phyloP scores from a whole-genome alignment of 2,797 vertebrate species.

The Coluber constrictor region DNA sequence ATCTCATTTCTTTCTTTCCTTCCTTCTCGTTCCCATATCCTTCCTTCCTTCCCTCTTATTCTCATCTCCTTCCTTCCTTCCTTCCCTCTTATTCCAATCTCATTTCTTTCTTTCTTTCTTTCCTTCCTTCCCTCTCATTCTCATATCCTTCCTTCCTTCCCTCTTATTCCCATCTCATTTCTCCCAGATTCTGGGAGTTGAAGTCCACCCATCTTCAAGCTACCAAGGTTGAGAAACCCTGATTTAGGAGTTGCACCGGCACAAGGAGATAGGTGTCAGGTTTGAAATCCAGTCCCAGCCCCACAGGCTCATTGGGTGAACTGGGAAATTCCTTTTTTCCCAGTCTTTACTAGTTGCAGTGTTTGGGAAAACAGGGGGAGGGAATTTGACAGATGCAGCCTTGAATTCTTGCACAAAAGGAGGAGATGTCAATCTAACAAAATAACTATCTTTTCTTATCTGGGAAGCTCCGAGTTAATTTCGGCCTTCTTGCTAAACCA shows the following conservation, averaged over 20 bases:
- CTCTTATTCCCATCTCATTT: too few species aligned
- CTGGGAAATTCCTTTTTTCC: not conserved
- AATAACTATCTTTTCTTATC: not conserved
- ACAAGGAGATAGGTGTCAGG: not conserved
- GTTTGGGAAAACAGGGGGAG: not conserved
- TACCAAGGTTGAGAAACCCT: too few species aligned
- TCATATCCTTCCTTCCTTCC: too few species aligned
- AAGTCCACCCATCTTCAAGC: too few species aligned
- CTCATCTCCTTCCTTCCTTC: too few species aligned
- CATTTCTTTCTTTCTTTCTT: too few species aligned
- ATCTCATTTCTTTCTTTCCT: too few species aligned
- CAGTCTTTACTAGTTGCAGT: not conserved
- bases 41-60: too few species aligned
- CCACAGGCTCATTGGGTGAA: not conserved
- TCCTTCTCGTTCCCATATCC: too few species aligned
- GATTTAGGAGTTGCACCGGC: not conserved
- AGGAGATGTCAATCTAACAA: not conserved
- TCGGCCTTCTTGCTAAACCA: not conserved
- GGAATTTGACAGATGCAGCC: not conserved
- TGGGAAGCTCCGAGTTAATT: not conserved
- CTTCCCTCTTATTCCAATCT: too few species aligned
- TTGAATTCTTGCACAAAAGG: not conserved
- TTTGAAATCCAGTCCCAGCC: not conserved
- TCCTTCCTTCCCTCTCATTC: too few species aligned
- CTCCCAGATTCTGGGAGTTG: too few species aligned